Conservation (phyloP, 2,113 vertebrate genomes). For the Struthio camelus region DNA sequence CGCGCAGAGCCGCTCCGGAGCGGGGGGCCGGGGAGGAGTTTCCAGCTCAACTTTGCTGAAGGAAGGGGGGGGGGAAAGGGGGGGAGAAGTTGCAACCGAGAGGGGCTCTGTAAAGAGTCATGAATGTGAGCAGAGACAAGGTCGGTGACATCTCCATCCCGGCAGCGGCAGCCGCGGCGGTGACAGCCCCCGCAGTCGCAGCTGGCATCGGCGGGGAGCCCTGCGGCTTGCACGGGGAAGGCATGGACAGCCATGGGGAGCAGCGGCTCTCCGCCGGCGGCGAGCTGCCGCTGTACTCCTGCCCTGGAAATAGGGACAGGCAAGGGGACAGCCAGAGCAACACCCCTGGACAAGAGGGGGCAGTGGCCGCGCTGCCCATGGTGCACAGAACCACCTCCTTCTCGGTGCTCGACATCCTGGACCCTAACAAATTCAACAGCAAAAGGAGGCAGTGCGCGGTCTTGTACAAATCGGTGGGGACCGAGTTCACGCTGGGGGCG, state of each 20-base stretch:
- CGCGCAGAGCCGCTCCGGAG: neutral
- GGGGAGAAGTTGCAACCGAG: neutral
- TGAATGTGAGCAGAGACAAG: conserved; percentile 82
- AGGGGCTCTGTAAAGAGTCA: conserved; percentile 55
- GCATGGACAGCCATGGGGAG: conserved; percentile 77
- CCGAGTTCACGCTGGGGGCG: conserved; percentile 40
- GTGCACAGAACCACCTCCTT: conserved; percentile 93
- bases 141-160: conserved; percentile 79
- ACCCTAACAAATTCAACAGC: conserved; percentile 96
- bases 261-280: conserved; percentile 71
- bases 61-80: neutral
- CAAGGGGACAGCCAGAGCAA: conserved; percentile 80
- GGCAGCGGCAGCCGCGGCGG: conserved; percentile 47
- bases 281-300: conserved; percentile 76
- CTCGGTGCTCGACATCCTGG: conserved; percentile 97
- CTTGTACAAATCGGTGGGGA: conserved; percentile 69
- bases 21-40: conserved; percentile 36
- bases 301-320: conserved; percentile 76
- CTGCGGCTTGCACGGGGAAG: conserved; percentile 67
- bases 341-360: conserved; percentile 80
- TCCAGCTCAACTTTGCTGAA: conserved; percentile 42
- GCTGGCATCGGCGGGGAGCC: conserved; percentile 69
- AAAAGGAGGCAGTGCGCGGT: conserved; percentile 72
- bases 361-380: conserved; percentile 68
- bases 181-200: conserved; percentile 36